Percentiles rank a stretch among this genome's conserved stretches.
phyloP scores from a whole-genome alignment of 1,140 invertebrate genomes.

The Bicyclus anynana region DNA sequence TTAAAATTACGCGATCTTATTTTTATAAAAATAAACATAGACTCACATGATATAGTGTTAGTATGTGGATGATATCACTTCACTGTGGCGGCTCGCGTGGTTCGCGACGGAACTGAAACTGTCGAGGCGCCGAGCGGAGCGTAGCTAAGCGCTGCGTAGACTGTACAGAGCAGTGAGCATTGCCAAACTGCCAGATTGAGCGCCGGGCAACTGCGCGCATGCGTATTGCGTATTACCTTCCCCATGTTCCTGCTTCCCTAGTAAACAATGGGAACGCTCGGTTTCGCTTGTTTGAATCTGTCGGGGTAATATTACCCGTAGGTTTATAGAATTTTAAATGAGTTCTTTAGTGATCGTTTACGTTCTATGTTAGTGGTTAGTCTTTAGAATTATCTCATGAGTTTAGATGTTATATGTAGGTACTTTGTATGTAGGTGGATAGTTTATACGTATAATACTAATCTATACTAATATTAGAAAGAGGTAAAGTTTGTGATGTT shows the following conservation, averaged over 20 bases:
- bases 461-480: no score
- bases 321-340: background rate
- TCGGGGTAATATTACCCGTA: background rate
- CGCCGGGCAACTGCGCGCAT: conserved; percentile 19
- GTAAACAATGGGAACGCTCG: conserved; percentile 6
- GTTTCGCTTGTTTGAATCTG: background rate
- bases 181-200: conserved; percentile 28
- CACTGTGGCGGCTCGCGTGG: conserved; percentile 38
- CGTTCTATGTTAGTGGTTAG: background rate
- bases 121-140: conserved; percentile 21
- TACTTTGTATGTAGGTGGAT: no score
- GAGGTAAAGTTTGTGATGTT: no score
- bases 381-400: background rate
- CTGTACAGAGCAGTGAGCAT: background rate
- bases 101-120: conserved; percentile 49
- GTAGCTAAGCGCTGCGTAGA: conserved; percentile 8
- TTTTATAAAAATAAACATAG: conserved; percentile 33
- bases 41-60: conserved; percentile 47
- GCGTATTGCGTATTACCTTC: conserved; percentile 9
- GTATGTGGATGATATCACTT: conserved; percentile 52
- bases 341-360: background rate
- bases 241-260: conserved; percentile 13
- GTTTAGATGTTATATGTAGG: background rate
- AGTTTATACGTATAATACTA: no score
- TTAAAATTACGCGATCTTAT: background rate